A percentile compares a stretch with the other conserved stretches of the same genome.
Evolutionary conservation across 2,888 invertebrate species (phyloP).

Genomic region (Panzeria rudis): DNA sequence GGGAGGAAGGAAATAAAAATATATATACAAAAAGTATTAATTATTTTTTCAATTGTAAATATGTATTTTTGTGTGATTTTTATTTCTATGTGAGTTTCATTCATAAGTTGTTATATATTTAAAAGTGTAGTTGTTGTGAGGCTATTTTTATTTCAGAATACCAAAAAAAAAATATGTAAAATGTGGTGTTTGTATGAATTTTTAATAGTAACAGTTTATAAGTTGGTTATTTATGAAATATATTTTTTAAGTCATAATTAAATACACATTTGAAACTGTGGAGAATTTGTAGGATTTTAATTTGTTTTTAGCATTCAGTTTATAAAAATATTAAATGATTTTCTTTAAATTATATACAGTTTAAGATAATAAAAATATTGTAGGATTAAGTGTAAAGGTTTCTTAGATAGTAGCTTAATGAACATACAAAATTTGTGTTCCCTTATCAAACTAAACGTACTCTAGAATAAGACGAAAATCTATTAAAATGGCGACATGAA

Average conservation of each 20-base stretch:
- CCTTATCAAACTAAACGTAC: too few relatives aligned
- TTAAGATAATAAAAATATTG: neutral
- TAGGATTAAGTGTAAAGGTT: neutral
- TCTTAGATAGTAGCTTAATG: neutral
- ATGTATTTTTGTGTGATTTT: neutral
- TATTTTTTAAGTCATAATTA: neutral
- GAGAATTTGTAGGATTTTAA: constrained; percentile 76
- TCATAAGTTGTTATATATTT: too few relatives aligned
- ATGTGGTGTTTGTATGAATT: neutral
- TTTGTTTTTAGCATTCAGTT: constrained; percentile 27
- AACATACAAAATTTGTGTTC: neutral
- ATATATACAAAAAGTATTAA: constrained; percentile 39
- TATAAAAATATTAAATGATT: neutral
- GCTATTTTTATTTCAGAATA: neutral
- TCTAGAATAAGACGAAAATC: too few relatives aligned
- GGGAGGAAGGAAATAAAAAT: constrained; percentile 32
- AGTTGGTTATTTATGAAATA: neutral
- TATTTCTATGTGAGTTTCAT: neutral
- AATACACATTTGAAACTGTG: constrained; percentile 73
- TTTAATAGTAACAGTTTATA: neutral
- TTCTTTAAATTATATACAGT: neutral
- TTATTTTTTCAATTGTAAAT: constrained; percentile 12
- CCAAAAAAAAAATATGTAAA: neutral
- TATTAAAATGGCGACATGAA: too few relatives aligned
- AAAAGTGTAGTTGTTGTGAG: too few relatives aligned